Evolutionary conservation across 2,888 invertebrate species (phyloP).

Genomic region (Noctua janthina): DNA sequence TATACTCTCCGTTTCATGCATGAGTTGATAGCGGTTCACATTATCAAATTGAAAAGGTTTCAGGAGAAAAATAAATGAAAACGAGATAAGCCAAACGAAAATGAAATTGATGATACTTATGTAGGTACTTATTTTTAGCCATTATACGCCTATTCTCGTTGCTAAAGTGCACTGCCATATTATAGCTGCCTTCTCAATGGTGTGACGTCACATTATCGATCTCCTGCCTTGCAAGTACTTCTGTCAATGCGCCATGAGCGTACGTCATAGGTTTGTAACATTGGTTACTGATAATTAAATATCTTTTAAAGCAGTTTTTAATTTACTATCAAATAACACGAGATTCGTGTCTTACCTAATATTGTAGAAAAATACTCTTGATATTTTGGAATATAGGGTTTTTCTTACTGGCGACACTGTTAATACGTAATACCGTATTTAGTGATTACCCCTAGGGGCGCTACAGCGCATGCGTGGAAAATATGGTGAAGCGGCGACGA

Average conservation of each 20-base stretch:
- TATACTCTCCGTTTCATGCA: neutral
- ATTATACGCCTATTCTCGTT: slow-evolving; percentile 66
- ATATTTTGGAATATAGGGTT: slow-evolving; percentile 1
- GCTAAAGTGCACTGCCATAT: slow-evolving; percentile 71
- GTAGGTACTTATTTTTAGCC: slow-evolving; percentile 62
- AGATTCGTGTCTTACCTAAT: neutral
- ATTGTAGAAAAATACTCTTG: neutral
- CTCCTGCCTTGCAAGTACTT: slow-evolving; percentile 60
- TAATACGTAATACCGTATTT: slow-evolving; percentile 74
- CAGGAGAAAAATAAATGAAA: neutral
- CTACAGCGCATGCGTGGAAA: slow-evolving; percentile 87
- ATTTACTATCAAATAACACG: neutral
- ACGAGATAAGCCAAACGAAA: slow-evolving; percentile 38
- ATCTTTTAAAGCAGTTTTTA: neutral
- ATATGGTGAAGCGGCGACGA: slow-evolving; percentile 83
- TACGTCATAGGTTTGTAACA: slow-evolving; percentile 68
- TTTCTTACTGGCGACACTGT: slow-evolving; percentile 71
- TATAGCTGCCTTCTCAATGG: slow-evolving; percentile 79
- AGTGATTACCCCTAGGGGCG: slow-evolving; percentile 83
- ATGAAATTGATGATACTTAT: slow-evolving; percentile 27
- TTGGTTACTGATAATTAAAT: slow-evolving; percentile 10
- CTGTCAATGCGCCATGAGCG: slow-evolving; percentile 75
- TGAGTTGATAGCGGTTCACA: neutral
- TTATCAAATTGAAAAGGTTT: neutral
- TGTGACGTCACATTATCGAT: slow-evolving; percentile 88